Percentiles rank a stretch among this genome's conserved stretches.
phyloP scores from a whole-genome alignment of 2,797 vertebrate species.

The Ceryle rudis region DNA sequence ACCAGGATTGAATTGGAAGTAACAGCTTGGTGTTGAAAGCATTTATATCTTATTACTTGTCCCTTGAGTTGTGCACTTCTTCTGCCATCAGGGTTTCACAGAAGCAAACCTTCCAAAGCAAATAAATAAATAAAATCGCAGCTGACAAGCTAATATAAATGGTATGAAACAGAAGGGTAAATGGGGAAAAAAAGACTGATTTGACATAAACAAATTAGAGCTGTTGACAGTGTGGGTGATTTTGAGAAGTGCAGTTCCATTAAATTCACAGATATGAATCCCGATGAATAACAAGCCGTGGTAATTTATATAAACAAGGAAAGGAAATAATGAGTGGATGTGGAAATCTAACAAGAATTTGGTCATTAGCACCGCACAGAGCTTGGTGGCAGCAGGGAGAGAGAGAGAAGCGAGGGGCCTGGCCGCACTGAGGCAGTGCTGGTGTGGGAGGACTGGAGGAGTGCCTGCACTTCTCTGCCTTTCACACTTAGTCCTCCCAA shows the following conservation, averaged over 20 bases:
- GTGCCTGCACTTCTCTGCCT: background rate
- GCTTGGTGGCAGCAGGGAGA: background rate
- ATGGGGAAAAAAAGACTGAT: slow-evolving; percentile 8
- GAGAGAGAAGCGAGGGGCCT: background rate
- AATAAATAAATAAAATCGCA: slow-evolving; percentile 62
- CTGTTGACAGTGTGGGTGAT: slow-evolving; percentile 74
- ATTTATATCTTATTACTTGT: slow-evolving; percentile 2
- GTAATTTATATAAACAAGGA: slow-evolving; percentile 69
- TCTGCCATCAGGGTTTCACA: slow-evolving; percentile 38
- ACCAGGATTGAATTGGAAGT: background rate
- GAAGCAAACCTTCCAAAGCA: slow-evolving; percentile 43
- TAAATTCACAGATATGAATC: slow-evolving; percentile 69
- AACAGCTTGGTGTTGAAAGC: slow-evolving; percentile 7
- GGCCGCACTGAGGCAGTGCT: background rate
- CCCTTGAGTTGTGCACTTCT: background rate
- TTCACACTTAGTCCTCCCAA: background rate
- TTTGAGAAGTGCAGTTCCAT: slow-evolving; percentile 66
- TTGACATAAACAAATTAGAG: slow-evolving; percentile 72
- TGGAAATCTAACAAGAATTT: slow-evolving; percentile 17
- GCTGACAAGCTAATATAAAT: slow-evolving; percentile 65
- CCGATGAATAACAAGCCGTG: slow-evolving; percentile 64
- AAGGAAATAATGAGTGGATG: slow-evolving; percentile 36
- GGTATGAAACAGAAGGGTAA: slow-evolving; percentile 68
- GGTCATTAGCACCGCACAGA: background rate
- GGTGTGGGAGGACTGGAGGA: background rate